A percentile compares a stretch with the other conserved stretches of the same genome.
phyloP scores from a whole-genome alignment of 2,797 vertebrate species.

The Artibeus jamaicensis region DNA sequence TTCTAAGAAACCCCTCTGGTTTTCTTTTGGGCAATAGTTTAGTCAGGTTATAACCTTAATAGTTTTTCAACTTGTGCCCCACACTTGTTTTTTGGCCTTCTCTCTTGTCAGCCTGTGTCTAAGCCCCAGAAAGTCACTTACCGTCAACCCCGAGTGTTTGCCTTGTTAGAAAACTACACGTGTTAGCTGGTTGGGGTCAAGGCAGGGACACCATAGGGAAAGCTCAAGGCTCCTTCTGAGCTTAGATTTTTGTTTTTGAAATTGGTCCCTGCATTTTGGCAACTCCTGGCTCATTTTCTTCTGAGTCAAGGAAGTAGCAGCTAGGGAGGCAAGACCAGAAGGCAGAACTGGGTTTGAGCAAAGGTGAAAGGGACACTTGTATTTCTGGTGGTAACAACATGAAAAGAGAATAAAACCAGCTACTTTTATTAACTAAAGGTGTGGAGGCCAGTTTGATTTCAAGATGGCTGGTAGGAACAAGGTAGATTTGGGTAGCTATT shows the following conservation, averaged over 20 bases:
- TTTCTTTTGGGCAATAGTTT: conserved; percentile 75
- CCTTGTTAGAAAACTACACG: conserved; percentile 46
- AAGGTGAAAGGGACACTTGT: background rate
- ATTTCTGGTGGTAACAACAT: background rate
- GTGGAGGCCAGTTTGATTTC: background rate
- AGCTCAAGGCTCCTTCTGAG: background rate
- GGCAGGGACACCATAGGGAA: background rate
- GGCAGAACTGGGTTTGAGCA: background rate
- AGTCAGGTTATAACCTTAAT: conserved; percentile 79
- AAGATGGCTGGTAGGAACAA: background rate
- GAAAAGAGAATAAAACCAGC: background rate
- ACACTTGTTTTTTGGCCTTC: conserved; percentile 66
- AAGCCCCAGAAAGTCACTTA: conserved; percentile 44
- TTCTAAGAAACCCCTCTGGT: conserved; percentile 68
- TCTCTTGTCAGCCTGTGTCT: conserved; percentile 56
- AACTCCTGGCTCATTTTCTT: background rate
- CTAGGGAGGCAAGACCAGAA: background rate
- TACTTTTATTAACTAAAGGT: conserved; percentile 4
- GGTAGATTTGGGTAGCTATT: background rate
- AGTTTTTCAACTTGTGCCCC: conserved; percentile 78
- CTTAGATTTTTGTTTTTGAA: conserved; percentile 44
- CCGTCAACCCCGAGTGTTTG: conserved; percentile 2
- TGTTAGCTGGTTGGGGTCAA: conserved; percentile 42
- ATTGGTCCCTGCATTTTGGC: background rate
- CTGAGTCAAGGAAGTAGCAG: background rate